Conservation (phyloP, 2,113 vertebrate genomes). For the Tilapia sparmanii region DNA sequence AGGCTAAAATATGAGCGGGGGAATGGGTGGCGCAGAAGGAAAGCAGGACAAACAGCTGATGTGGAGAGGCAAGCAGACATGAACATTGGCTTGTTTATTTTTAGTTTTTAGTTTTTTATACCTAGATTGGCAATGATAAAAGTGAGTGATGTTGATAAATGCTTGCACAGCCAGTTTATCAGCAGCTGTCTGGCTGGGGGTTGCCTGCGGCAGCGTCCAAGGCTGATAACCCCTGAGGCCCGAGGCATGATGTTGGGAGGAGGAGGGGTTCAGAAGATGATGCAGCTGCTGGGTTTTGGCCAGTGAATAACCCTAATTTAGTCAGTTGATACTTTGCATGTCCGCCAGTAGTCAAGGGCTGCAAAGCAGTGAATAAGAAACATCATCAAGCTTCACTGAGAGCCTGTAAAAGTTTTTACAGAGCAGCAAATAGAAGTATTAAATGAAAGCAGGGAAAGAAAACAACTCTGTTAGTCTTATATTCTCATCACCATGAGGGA, state of each 20-base stretch:
- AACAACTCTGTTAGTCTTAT: not conserved
- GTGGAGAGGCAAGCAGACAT: slow-evolving; percentile 35
- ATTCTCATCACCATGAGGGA: not conserved
- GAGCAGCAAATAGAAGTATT: not conserved
- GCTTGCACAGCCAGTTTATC: slow-evolving; percentile 59
- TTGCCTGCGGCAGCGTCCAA: slow-evolving; percentile 48
- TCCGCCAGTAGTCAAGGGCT: not conserved
- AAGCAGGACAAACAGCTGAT: slow-evolving; percentile 42
- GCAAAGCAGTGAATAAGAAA: not conserved
- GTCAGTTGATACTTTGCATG: slow-evolving; percentile 25
- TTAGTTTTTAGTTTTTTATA: slow-evolving; percentile 8
- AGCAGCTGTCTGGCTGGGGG: slow-evolving; percentile 60
- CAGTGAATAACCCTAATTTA: slow-evolving; percentile 6
- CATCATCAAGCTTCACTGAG: not conserved
- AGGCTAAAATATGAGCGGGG: slow-evolving; percentile 22
- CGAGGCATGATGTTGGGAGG: slow-evolving; percentile 44
- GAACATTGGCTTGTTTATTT: slow-evolving; percentile 53
- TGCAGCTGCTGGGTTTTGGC: slow-evolving; percentile 23
- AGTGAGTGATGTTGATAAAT: slow-evolving; percentile 72
- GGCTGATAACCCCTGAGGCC: slow-evolving; percentile 60
- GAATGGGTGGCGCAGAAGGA: slow-evolving; percentile 33
- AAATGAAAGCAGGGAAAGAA: not conserved
- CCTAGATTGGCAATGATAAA: slow-evolving; percentile 63
- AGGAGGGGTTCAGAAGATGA: not conserved
- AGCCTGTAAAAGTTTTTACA: not conserved